Conservation (phyloP, 2,113 vertebrate species). For the Raja brachyura region DNA sequence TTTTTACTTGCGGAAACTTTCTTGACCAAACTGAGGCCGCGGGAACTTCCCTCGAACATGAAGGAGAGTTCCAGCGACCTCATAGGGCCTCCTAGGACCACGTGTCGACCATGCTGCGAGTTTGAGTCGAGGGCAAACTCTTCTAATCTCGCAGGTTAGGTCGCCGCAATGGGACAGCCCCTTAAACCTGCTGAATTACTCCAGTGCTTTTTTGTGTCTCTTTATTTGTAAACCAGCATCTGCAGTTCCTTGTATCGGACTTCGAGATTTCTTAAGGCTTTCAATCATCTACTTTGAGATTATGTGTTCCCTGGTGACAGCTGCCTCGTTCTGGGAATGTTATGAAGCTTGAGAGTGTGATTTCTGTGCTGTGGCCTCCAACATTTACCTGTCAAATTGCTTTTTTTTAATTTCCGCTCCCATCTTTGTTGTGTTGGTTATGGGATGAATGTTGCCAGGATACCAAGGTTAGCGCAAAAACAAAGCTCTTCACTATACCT, state of each 20-base stretch:
- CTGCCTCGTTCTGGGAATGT: background rate
- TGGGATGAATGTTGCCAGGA: background rate
- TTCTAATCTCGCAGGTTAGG: too few relatives aligned
- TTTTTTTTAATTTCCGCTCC: background rate
- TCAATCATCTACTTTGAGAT: background rate
- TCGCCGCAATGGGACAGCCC: too few relatives aligned
- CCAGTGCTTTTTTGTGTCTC: too few relatives aligned
- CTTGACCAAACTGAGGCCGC: too few relatives aligned
- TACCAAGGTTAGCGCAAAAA: background rate
- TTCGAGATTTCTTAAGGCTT: background rate
- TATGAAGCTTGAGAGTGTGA: background rate
- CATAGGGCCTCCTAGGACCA: too few relatives aligned
- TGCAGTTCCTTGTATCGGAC: background rate
- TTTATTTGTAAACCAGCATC: too few relatives aligned
- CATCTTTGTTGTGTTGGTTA: background rate
- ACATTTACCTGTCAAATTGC: background rate
- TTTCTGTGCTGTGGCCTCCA: background rate
- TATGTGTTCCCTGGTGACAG: background rate
- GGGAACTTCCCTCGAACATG: too few relatives aligned
- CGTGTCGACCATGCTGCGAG: too few relatives aligned
- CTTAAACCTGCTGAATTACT: too few relatives aligned
- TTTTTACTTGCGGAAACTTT: too few relatives aligned
- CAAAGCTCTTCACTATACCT: background rate
- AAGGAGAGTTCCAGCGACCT: too few relatives aligned
- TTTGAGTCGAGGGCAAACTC: too few relatives aligned